Percentiles rank a stretch among this genome's conserved stretches.
Evolutionary conservation across 2,797 vertebrate species (phyloP).

Genomic region (Lutjanus argentimaculatus): DNA sequence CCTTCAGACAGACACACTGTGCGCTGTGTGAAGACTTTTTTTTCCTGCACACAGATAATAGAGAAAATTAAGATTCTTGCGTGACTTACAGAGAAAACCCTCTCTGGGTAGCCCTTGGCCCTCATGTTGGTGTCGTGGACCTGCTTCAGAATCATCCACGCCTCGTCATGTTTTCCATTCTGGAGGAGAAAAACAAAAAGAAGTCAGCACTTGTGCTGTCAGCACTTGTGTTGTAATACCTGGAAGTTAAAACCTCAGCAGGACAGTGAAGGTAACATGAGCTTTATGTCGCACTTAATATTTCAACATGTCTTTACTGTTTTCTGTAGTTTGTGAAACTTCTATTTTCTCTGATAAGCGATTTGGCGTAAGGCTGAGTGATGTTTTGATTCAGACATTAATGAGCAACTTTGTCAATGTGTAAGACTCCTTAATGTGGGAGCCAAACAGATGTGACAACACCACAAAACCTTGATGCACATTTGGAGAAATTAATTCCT

Average conservation of each 20-base stretch:
- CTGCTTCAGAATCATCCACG: conserved; percentile 99
- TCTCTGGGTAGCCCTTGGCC: conserved; percentile 96
- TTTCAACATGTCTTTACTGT: no score
- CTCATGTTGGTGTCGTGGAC: conserved; percentile 99
- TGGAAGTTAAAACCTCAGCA: neutral
- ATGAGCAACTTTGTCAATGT: neutral
- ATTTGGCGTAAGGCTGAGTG: neutral
- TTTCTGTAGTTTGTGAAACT: neutral
- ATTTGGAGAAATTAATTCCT: neutral
- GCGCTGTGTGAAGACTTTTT: neutral
- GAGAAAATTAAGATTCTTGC: neutral
- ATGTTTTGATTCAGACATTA: neutral
- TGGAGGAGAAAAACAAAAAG: conserved; percentile 61
- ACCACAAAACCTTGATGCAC: neutral
- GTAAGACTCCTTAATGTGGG: neutral
- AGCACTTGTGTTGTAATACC: neutral
- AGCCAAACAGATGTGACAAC: neutral
- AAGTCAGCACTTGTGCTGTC: no score
- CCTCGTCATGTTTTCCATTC: conserved; percentile 98
- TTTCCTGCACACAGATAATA: neutral
- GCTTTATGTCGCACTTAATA: neutral
- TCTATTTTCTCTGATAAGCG: neutral
- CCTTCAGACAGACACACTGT: conserved; percentile 10
- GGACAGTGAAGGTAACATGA: neutral
- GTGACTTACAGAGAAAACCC: conserved; percentile 94